Conservation (phyloP, 2,113 vertebrate genomes). For the Lanius collurio region DNA sequence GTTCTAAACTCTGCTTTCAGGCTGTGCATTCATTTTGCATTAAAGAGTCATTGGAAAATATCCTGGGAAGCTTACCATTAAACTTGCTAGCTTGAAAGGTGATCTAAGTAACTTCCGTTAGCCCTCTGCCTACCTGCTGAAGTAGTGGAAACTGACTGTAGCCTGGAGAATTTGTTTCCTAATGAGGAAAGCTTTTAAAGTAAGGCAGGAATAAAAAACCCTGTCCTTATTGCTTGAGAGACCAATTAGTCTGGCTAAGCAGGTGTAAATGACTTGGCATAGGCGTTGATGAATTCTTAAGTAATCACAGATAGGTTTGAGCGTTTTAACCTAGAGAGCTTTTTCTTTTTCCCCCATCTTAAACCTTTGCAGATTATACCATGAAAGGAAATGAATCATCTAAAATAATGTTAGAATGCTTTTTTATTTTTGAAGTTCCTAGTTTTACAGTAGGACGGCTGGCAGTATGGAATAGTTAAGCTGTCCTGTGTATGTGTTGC, state of each 20-base stretch:
- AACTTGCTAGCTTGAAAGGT: not conserved
- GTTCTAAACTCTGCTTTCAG: not conserved
- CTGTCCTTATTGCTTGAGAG: not conserved
- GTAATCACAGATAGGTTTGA: not conserved
- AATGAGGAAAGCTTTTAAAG: not conserved
- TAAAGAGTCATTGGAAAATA: not conserved
- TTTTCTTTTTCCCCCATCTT: not conserved
- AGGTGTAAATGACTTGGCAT: not conserved
- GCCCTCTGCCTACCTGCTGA: not conserved
- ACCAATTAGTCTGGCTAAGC: conserved; percentile 6
- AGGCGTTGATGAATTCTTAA: not conserved
- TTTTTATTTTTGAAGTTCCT: not conserved
- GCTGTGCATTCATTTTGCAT: not conserved
- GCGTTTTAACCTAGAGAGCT: not conserved
- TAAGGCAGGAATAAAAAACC: not conserved
- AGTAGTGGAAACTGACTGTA: not conserved
- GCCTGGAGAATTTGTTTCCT: not conserved
- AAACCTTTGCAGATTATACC: not conserved
- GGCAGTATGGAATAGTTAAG: not conserved
- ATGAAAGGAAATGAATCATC: not conserved
- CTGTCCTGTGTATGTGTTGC: not conserved
- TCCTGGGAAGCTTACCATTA: not conserved
- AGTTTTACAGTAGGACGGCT: not conserved
- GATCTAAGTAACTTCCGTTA: not conserved
- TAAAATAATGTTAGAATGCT: not conserved